Evolutionary conservation across 2,113 vertebrate species (phyloP), one percentile per base, ranked within the genome.

Genomic region (Phyllostomus discolor): DNA sequence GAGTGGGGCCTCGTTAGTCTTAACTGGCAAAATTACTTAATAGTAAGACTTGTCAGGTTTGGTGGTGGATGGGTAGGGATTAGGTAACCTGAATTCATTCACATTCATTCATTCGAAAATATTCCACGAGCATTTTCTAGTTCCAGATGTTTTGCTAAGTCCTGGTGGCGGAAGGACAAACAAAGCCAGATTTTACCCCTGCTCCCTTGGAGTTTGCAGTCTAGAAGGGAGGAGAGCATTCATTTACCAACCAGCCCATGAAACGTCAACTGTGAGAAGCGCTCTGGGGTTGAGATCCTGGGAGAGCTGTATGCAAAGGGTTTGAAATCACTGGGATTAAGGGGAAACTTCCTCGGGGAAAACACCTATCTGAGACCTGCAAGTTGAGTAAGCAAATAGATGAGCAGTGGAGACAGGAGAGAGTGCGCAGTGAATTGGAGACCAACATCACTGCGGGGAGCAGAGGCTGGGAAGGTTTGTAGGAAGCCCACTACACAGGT

Each of bases 1-100:
- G 17, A 78, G 10, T 24, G n/a, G 10, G 4, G 24, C 10, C 15
- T 50, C 35, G 5, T 72, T 93, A n/a, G 38, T 67, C 15, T 80
- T 54, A 72, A 73, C 15, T 73, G 35, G 76, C 22, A 62, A 78
- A 35, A 91, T 46, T 31, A 22, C 38, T 17, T 64, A 38, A 52
- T 31, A 22, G 14, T 70, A 64, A 75, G 48, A 90, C 6, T 80
- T 80, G 2, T 52, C 15, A 78, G 52, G 2, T 66, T 83, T 90
- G 73, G 14, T 43, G 46, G 57, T 75, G 15, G 24, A 7, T 69
- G 8, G 33, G 20, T 17, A 70, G 14, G 86, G 35, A 54, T 31
- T 72, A 75, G 50, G n/a, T 66, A 78, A 82, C 43, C 2, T 48
- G 15, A 82, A 90, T 64, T 85, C 41, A 96, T 66, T 91, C 1